Conservation (phyloP, 2,113 vertebrate genomes). For the Dolichotis patagonum region DNA sequence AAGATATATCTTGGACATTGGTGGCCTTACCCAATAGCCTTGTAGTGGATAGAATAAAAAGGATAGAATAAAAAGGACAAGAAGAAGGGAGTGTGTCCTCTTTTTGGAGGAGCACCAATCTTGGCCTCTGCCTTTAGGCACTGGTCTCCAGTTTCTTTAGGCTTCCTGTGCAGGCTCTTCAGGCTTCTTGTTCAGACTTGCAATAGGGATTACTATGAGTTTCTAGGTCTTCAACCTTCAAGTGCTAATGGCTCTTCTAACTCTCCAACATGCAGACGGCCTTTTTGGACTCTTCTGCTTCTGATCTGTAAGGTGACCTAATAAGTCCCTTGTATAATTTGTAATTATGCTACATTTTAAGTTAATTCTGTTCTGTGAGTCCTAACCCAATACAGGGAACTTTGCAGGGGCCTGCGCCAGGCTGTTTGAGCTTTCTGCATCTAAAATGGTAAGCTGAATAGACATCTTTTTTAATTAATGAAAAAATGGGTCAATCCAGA, state of each 20-base stretch:
- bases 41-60: neutral
- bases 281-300: neutral
- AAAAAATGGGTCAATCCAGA: neutral
- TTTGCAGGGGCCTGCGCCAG: no score
- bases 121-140: neutral
- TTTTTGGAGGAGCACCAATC: neutral
- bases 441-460: neutral
- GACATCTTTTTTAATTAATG: neutral
- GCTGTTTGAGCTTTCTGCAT: neutral
- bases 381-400: neutral
- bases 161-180: no score
- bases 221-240: neutral
- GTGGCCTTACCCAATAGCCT: neutral
- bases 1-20: neutral
- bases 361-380: neutral
- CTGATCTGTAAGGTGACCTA: neutral
- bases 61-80: neutral
- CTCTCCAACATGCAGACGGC: neutral
- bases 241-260: neutral
- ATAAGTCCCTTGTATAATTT: neutral
- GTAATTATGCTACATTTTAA: neutral
- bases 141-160: neutral
- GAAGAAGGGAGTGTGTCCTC: neutral
- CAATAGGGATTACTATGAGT: neutral
- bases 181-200: no score